Conservation (phyloP, 1,140 invertebrate species). For the Helicoverpa zea region DNA sequence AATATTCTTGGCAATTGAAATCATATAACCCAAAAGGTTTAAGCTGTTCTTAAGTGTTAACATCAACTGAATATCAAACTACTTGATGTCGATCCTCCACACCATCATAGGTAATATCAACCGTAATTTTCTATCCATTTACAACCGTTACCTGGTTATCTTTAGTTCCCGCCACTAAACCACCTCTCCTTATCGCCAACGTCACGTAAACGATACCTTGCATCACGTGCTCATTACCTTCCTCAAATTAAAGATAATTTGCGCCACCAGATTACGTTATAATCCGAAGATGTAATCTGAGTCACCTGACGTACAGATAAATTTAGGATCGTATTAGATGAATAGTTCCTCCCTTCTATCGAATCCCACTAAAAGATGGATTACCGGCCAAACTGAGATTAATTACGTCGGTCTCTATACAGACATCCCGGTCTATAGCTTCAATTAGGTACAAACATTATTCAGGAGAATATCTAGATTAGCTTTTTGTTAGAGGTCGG, state of each 20-base stretch:
- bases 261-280: slow-evolving; percentile 45
- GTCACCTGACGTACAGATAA: slow-evolving; percentile 56
- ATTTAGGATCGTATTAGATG: slow-evolving; percentile 56
- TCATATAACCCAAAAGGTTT: background rate
- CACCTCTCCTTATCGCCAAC: slow-evolving; percentile 24
- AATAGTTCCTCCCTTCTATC: slow-evolving; percentile 55
- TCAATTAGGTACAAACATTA: slow-evolving; percentile 48
- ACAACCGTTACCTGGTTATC: slow-evolving; percentile 20
- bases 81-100: slow-evolving; percentile 4
- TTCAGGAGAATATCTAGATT: slow-evolving; percentile 44
- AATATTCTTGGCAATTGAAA: background rate
- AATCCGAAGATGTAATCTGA: slow-evolving; percentile 46
- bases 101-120: slow-evolving; percentile 1
- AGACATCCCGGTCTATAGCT: slow-evolving; percentile 37
- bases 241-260: slow-evolving; percentile 50
- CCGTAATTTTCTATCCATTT: slow-evolving; percentile 35
- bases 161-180: slow-evolving; percentile 21
- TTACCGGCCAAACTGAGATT: slow-evolving; percentile 62
- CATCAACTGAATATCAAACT: slow-evolving; percentile 21
- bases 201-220: slow-evolving; percentile 29
- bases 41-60: background rate
- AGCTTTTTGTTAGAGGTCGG: slow-evolving; percentile 23
- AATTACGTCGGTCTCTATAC: slow-evolving; percentile 51
- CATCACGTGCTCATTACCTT: slow-evolving; percentile 41
- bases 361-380: slow-evolving; percentile 58